Percentiles rank a stretch among this genome's conserved stretches.
Evolutionary conservation across 1,140 invertebrate species (phyloP).

Genomic region (Drosophila leontia): DNA sequence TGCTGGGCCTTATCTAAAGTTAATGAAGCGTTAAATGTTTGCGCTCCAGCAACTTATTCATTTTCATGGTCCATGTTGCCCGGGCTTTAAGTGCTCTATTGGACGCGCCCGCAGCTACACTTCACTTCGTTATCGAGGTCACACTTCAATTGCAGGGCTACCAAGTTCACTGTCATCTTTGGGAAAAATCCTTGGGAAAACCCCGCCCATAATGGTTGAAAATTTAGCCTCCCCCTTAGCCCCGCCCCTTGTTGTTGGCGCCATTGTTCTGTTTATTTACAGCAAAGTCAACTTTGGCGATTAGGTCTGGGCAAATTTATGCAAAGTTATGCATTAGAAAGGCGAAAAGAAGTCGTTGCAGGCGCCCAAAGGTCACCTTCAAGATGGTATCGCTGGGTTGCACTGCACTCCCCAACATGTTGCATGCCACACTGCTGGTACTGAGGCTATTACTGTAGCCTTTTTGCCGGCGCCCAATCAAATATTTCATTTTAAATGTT

Average conservation of each 20-base stretch:
- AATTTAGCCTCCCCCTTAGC: not conserved
- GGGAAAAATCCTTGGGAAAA: constrained; percentile 11
- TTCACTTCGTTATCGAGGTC: constrained; percentile 61
- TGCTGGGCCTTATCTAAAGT: constrained; percentile 77
- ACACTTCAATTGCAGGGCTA: constrained; percentile 67
- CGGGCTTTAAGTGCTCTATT: constrained; percentile 81
- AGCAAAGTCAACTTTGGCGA: constrained; percentile 57
- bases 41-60: constrained; percentile 80
- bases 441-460: constrained; percentile 9
- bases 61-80: constrained; percentile 75
- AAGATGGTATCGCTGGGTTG: constrained; percentile 7
- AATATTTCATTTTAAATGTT: constrained; percentile 67
- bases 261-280: constrained; percentile 67
- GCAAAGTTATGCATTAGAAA: constrained; percentile 67
- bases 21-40: constrained; percentile 84
- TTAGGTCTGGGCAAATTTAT: constrained; percentile 62
- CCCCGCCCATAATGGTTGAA: constrained; percentile 14
- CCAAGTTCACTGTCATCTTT: constrained; percentile 66
- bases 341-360: constrained; percentile 28
- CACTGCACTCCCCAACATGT: constrained; percentile 21
- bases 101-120: constrained; percentile 36
- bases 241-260: constrained; percentile 29
- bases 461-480: constrained; percentile 39
- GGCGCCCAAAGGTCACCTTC: constrained; percentile 67
- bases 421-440: constrained; percentile 18